Conservation (phyloP, 2,888 invertebrate genomes). For the Sussaba pulchella region DNA sequence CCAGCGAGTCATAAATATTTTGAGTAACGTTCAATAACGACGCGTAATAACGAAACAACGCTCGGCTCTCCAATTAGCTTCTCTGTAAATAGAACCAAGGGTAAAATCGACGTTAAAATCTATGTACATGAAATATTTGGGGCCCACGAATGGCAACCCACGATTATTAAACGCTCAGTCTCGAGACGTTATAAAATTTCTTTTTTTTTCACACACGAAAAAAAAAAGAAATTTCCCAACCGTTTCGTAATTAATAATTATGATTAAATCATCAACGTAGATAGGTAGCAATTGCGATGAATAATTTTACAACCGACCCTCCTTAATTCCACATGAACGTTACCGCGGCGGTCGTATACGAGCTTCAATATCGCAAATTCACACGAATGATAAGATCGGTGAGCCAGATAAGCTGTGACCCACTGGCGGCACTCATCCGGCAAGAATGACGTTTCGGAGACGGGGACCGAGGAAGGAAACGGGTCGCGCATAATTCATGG, state of each 20-base stretch:
- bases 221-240: neutral
- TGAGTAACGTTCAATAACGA: no score
- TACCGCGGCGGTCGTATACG: constrained; percentile 26
- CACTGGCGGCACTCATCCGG: constrained; percentile 13
- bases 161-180: neutral
- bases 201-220: no score
- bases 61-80: no score
- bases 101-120: no score
- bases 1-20: no score
- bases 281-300: constrained; percentile 9
- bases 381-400: constrained; percentile 50
- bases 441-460: constrained; percentile 24
- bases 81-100: no score
- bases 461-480: constrained; percentile 1
- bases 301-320: constrained; percentile 27
- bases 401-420: constrained; percentile 47
- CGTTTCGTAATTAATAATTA: neutral
- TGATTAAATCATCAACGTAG: neutral
- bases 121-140: no score
- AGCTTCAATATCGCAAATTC: constrained; percentile 56
- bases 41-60: no score
- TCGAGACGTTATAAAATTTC: neutral
- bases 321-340: constrained; percentile 4
- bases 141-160: neutral
- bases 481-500: constrained; percentile 63